Percentiles rank a stretch among this genome's conserved stretches.
These are phyloP conservation scores for Halocaridina rubra DNA, from an alignment of 2,888 invertebrate species.

Conservation along the genomic window DNA sequence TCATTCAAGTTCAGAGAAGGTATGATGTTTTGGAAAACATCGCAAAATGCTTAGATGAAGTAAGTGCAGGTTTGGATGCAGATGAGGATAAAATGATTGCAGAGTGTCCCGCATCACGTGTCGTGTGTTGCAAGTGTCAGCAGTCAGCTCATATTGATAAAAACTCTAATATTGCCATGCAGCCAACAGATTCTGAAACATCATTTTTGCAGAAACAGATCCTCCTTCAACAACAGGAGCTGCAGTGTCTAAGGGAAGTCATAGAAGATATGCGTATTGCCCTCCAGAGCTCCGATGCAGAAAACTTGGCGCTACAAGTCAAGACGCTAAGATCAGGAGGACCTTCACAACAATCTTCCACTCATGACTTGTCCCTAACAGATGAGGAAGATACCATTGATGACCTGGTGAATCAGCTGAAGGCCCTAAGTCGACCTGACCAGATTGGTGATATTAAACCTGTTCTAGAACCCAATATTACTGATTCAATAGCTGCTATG, in stretches of 20 bases:
- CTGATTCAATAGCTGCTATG: neutral
- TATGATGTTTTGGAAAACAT: conserved; percentile 39
- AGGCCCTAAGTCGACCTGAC: neutral
- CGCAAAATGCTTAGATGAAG: conserved; percentile 17
- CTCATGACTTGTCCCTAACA: conserved; percentile 28
- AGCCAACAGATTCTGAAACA: neutral
- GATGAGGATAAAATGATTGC: conserved; percentile 1
- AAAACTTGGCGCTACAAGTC: conserved; percentile 49
- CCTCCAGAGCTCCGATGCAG: conserved; percentile 61
- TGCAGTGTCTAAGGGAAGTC: conserved; percentile 53
- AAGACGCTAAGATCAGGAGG: neutral
- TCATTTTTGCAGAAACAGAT: conserved; percentile 30
- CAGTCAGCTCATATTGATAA: conserved; percentile 21
- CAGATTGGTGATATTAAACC: neutral
- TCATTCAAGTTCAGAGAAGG: conserved; percentile 39
- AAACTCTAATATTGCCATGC: conserved; percentile 34
- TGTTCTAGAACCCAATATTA: neutral
- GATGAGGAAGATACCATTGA: conserved; percentile 48
- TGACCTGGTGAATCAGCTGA: conserved; percentile 30
- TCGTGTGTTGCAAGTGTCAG: conserved; percentile 22
- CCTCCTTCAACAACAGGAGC: conserved; percentile 55
- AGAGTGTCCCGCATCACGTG: conserved; percentile 1
- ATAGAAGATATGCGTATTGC: conserved; percentile 61
- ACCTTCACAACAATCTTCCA: neutral
- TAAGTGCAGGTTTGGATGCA: conserved; percentile 24